Percentiles rank a stretch among this genome's conserved stretches.
Evolutionary conservation across 2,113 vertebrate species (phyloP).

Genomic region (Protobothrops flavoviridis): DNA sequence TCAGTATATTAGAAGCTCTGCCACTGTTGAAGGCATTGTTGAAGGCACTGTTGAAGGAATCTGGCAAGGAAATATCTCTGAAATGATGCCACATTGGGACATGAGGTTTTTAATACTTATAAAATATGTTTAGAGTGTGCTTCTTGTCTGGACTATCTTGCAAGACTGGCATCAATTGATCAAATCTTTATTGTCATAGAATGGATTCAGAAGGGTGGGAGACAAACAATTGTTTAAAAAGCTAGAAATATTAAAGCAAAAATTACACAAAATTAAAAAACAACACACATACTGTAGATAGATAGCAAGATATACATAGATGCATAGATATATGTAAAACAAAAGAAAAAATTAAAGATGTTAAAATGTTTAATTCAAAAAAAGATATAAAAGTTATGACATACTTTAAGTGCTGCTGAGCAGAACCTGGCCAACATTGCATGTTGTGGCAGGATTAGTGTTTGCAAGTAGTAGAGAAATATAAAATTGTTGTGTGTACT

Average conservation of each 20-base stretch:
- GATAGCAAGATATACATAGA: not conserved
- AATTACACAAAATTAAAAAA: not conserved
- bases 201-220: not conserved
- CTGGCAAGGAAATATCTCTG: not conserved
- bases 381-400: not conserved
- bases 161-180: not conserved
- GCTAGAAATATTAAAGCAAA: not conserved
- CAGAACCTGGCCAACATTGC: not conserved
- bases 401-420: not conserved
- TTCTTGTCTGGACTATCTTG: not conserved
- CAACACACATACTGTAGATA: not conserved
- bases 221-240: not conserved
- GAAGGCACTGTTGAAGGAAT: not conserved
- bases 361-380: not conserved
- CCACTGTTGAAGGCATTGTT: not conserved
- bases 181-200: not conserved
- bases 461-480: not conserved
- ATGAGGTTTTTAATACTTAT: not conserved
- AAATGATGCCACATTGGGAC: not conserved
- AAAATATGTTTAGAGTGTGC: not conserved
- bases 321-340: not conserved
- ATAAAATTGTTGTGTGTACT: not conserved
- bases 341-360: not conserved
- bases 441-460: too few relatives aligned
- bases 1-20: not conserved